These are phyloP conservation scores for Pedicia rivosa DNA, from an alignment of 2,888 invertebrate species.

Conservation along the genomic window DNA sequence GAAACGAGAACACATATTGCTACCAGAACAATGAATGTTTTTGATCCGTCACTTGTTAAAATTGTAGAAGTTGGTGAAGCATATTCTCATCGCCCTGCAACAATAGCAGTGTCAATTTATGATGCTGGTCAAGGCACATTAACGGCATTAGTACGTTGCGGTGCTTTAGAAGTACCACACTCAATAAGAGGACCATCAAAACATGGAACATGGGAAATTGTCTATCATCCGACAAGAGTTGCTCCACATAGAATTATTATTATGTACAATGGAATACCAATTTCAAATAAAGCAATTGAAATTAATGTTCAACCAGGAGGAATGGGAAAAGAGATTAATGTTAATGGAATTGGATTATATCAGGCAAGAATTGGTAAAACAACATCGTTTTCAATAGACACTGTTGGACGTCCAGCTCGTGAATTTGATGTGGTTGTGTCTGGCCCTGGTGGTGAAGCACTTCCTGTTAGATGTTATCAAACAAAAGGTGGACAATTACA, in stretches of 20 bases:
- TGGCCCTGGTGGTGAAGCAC: constrained; percentile 59
- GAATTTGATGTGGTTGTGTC: constrained; percentile 87
- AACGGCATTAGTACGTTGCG: constrained; percentile 64
- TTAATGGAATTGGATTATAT: constrained; percentile 70
- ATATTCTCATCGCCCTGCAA: constrained; percentile 64
- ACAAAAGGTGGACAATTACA: constrained; percentile 90
- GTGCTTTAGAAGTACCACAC: constrained; percentile 66
- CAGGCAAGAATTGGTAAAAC: constrained; percentile 69
- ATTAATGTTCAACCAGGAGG: constrained; percentile 44
- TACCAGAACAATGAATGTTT: constrained; percentile 55
- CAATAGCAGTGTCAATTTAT: constrained; percentile 58
- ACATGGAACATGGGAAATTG: constrained; percentile 62
- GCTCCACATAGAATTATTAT: constrained; percentile 78
- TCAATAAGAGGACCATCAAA: constrained; percentile 54
- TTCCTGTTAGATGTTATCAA: constrained; percentile 87
- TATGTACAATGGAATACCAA: constrained; percentile 72
- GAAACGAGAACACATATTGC: constrained; percentile 43
- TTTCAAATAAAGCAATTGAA: constrained; percentile 36
- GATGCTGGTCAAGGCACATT: constrained; percentile 76
- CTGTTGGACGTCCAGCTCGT: constrained; percentile 64
- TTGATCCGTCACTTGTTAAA: constrained; percentile 58
- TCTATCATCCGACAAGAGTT: constrained; percentile 75
- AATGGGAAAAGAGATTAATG: constrained; percentile 50
- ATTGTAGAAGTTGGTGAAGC: constrained; percentile 61
- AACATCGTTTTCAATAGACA: constrained; percentile 78